These are phyloP conservation scores for Berghia stephanieae DNA, from an alignment of 1,140 invertebrate genomes.

Conservation along the genomic window DNA sequence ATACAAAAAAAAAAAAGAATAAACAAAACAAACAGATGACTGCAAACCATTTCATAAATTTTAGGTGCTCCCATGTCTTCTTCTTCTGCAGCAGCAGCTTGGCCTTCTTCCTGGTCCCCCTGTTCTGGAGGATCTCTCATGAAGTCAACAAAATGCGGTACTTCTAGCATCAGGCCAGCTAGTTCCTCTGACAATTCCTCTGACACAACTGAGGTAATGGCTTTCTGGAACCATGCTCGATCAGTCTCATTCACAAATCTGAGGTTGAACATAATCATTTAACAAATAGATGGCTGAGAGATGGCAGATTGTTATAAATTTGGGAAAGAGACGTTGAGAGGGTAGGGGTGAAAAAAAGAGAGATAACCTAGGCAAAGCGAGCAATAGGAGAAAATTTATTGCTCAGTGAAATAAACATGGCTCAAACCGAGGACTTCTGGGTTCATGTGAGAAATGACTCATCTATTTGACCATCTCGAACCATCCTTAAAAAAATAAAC, in stretches of 20 bases:
- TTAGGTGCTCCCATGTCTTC: constrained; percentile 92
- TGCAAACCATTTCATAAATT: constrained; percentile 84
- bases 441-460: no score
- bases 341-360: no score
- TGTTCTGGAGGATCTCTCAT: constrained; percentile 90
- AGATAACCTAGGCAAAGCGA: no score
- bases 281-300: background rate
- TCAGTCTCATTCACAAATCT: constrained; percentile 27
- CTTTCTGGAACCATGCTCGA: constrained; percentile 20
- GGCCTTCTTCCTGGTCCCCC: constrained; percentile 91
- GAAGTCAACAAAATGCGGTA: constrained; percentile 68
- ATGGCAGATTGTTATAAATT: no score
- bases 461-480: no score
- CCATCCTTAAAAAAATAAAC: no score
- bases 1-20: background rate
- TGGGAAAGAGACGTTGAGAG: no score
- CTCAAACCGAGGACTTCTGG: no score
- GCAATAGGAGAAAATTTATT: no score
- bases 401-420: no score
- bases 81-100: constrained; percentile 83
- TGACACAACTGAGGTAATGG: constrained; percentile 15
- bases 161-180: constrained; percentile 24
- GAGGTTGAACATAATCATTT: background rate
- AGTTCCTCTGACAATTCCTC: constrained; percentile 27
- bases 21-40: background rate